Conservation (phyloP, 2,113 vertebrate species). For the Melanotaenia duboulayi region DNA sequence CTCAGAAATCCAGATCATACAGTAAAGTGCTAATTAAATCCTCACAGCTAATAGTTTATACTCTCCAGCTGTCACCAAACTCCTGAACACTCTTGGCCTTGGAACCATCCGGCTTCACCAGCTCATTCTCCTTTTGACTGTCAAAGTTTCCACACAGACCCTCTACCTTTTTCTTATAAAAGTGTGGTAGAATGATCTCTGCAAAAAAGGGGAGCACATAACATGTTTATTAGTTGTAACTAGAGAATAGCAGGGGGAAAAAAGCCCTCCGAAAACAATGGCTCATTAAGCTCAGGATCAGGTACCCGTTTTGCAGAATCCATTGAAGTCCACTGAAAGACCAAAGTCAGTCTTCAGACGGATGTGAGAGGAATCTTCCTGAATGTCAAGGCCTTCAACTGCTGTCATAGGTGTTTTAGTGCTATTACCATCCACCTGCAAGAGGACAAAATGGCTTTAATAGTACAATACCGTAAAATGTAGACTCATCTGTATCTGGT, state of each 20-base stretch:
- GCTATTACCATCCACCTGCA: constrained; percentile 83
- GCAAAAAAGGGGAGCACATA: too few species aligned
- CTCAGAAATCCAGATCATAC: background rate
- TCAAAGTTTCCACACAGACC: constrained; percentile 89
- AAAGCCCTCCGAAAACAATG: too few species aligned
- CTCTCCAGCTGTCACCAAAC: constrained; percentile 88
- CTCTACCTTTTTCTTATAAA: constrained; percentile 78
- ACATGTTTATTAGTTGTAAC: too few species aligned
- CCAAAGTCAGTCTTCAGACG: constrained; percentile 88
- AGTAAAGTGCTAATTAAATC: too few species aligned
- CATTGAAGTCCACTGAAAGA: constrained; percentile 84
- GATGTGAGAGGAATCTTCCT: constrained; percentile 72
- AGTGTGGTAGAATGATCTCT: constrained; percentile 84
- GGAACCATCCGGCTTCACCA: constrained; percentile 79
- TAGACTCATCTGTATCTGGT: too few species aligned
- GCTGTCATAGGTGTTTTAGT: constrained; percentile 74
- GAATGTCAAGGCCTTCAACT: constrained; percentile 81
- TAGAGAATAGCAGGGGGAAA: too few species aligned
- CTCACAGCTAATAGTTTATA: constrained; percentile 36
- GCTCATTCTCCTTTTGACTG: constrained; percentile 78
- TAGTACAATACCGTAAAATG: background rate
- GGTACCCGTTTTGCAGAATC: constrained; percentile 82
- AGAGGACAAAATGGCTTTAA: background rate
- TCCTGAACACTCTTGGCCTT: constrained; percentile 60
- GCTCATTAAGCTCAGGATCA: background rate